phyloP scores from a whole-genome alignment of 30 jellyfish, hydroid and myxozoan species.

The Euphysa ruthae region DNA sequence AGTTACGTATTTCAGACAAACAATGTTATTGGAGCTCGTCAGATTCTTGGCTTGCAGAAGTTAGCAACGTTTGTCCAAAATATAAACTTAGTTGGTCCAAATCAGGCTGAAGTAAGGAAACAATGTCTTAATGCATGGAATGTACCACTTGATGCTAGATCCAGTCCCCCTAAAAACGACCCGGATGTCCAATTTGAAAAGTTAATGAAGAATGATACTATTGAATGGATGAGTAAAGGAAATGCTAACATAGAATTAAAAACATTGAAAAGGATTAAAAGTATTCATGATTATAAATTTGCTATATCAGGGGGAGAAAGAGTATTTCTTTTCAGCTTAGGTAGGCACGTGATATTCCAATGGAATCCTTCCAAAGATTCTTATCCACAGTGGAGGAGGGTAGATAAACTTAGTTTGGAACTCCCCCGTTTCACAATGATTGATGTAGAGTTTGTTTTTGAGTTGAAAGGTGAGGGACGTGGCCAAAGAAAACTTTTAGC shows the following conservation, averaged over 20 bases:
- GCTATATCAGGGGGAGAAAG: slow-evolving; percentile 70
- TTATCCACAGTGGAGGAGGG: slow-evolving; percentile 66
- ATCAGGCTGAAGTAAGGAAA: slow-evolving; percentile 80
- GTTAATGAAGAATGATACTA: slow-evolving; percentile 37
- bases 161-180: slow-evolving; percentile 55
- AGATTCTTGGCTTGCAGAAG: slow-evolving; percentile 52
- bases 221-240: slow-evolving; percentile 24
- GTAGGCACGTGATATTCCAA: slow-evolving; percentile 56
- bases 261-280: slow-evolving; percentile 23
- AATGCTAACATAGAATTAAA: slow-evolving; percentile 17
- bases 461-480: slow-evolving; percentile 82
- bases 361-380: slow-evolving; percentile 52
- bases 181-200: slow-evolving; percentile 54
- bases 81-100: slow-evolving; percentile 56
- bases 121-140: slow-evolving; percentile 65
- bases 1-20: slow-evolving; percentile 50
- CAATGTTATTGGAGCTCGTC: slow-evolving; percentile 60
- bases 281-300: slow-evolving; percentile 62
- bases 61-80: slow-evolving; percentile 69
- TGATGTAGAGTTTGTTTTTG: slow-evolving; percentile 73
- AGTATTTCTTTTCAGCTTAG: slow-evolving; percentile 57
- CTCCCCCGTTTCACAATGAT: slow-evolving; percentile 76
- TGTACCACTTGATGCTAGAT: slow-evolving; percentile 81
- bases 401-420: slow-evolving; percentile 52
- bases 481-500: slow-evolving; percentile 77